These are phyloP conservation scores for Geotrypetes seraphini DNA, from an alignment of 2,797 vertebrate genomes.

Conservation along the genomic window DNA sequence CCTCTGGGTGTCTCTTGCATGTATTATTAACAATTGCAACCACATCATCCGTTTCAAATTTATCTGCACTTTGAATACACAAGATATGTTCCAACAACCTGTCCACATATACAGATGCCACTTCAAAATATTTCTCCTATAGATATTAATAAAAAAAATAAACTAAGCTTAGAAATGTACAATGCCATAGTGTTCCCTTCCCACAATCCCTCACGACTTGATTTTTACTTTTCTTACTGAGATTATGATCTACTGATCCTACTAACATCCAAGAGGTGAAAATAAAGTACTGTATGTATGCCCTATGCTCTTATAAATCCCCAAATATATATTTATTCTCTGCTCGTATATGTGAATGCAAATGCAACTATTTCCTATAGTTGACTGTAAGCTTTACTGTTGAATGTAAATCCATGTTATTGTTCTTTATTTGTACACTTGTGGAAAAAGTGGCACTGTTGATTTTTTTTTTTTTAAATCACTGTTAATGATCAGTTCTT, in stretches of 20 bases:
- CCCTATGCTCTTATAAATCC: slow-evolving; percentile 89
- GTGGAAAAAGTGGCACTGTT: slow-evolving; percentile 87
- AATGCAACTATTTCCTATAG: slow-evolving; percentile 87
- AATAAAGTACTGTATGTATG: slow-evolving; percentile 77
- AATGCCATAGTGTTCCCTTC: slow-evolving; percentile 73
- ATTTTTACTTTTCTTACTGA: slow-evolving; percentile 66
- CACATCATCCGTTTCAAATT: slow-evolving; percentile 37
- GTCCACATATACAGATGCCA: slow-evolving; percentile 35
- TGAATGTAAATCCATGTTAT: slow-evolving; percentile 76
- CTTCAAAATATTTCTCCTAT: slow-evolving; percentile 55
- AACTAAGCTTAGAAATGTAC: slow-evolving; percentile 81
- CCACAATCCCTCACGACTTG: slow-evolving; percentile 50
- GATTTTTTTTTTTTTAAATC: slow-evolving; percentile 70
- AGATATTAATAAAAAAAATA: slow-evolving; percentile 51
- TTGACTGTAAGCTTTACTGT: slow-evolving; percentile 78
- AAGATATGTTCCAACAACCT: slow-evolving; percentile 38
- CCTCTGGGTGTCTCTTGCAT: slow-evolving; percentile 91
- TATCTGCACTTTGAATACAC: slow-evolving; percentile 59
- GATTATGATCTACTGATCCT: slow-evolving; percentile 80
- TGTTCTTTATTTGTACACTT: slow-evolving; percentile 86
- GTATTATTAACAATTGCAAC: slow-evolving; percentile 67
- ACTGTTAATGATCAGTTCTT: slow-evolving; percentile 56
- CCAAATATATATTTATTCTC: slow-evolving; percentile 91
- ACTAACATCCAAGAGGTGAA: slow-evolving; percentile 85
- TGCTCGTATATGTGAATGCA: slow-evolving; percentile 96